Evolutionary conservation across 2,113 vertebrate species (phyloP).

Genomic region (Pionites leucogaster): DNA sequence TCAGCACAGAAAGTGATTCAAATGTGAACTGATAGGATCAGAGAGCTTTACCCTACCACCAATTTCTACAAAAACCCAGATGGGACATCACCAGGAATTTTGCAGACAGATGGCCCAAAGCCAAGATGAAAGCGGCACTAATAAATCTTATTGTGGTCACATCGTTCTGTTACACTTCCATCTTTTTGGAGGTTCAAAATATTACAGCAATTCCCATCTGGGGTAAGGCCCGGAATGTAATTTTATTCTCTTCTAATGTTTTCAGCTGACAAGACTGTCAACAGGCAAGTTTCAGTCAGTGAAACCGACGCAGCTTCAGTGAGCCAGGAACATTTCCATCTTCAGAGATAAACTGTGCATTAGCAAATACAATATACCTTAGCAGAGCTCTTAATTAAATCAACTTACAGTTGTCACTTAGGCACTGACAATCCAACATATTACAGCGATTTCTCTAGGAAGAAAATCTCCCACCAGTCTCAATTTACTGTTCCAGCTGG

Average conservation of each 20-base stretch:
- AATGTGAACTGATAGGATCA: conserved; percentile 32
- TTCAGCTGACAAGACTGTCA: not conserved
- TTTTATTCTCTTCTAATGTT: conserved; percentile 8
- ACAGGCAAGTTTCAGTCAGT: not conserved
- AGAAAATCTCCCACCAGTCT: not conserved
- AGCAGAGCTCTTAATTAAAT: not conserved
- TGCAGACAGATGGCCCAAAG: conserved; percentile 41
- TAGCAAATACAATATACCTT: not conserved
- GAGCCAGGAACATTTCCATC: not conserved
- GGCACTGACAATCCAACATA: not conserved
- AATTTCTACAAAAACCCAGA: conserved; percentile 29
- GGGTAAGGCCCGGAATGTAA: not conserved
- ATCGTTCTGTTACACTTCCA: not conserved
- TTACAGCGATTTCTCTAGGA: not conserved
- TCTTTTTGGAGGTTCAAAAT: conserved; percentile 7
- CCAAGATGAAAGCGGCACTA: conserved; percentile 29
- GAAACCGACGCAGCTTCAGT: not conserved
- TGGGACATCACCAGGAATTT: conserved; percentile 18
- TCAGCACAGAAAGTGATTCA: conserved; percentile 12
- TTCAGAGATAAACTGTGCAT: not conserved
- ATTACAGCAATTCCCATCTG: conserved; percentile 29
- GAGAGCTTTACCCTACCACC: conserved; percentile 11
- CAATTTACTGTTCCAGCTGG: not conserved
- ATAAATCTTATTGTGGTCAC: conserved; percentile 30
- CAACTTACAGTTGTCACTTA: not conserved